Conservation (phyloP, 2,888 invertebrate species). For the Drepanosiphum platanoidis region DNA sequence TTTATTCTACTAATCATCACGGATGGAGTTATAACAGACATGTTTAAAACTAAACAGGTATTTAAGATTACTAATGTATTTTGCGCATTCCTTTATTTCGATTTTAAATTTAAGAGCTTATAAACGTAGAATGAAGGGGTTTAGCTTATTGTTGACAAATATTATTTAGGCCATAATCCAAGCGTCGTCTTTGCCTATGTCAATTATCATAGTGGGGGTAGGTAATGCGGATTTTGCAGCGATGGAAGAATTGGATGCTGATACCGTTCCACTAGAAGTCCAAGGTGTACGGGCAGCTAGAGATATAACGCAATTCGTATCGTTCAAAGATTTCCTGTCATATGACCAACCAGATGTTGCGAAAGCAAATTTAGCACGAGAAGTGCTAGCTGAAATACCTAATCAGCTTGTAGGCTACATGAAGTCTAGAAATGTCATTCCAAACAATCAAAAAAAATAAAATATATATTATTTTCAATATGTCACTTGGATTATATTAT, state of each 20-base stretch:
- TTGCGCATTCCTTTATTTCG: neutral
- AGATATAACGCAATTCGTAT: conserved; percentile 72
- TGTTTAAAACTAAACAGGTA: conserved; percentile 70
- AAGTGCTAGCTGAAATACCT: conserved; percentile 72
- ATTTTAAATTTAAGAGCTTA: conserved; percentile 12
- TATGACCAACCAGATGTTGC: conserved; percentile 64
- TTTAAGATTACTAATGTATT: neutral
- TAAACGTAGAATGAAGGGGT: conserved; percentile 17
- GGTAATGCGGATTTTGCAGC: conserved; percentile 73
- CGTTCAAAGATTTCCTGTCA: conserved; percentile 68
- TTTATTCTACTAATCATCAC: conserved; percentile 73
- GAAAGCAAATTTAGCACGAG: conserved; percentile 69
- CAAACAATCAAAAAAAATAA: conserved; percentile 44
- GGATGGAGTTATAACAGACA: conserved; percentile 74
- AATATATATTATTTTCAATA: neutral
- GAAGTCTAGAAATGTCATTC: conserved; percentile 66
- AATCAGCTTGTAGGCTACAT: conserved; percentile 70
- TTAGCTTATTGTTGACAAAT: conserved; percentile 54
- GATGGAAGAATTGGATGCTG: conserved; percentile 74
- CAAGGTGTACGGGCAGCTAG: conserved; percentile 69
- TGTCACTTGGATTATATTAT: neutral
- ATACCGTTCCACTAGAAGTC: conserved; percentile 67
- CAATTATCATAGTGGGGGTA: conserved; percentile 74
- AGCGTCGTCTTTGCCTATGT: conserved; percentile 71
- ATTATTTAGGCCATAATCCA: conserved; percentile 68